Evolutionary conservation across 35 echinoderm and acorn worm species (phyloP).

Genomic region (Lytechinus pictus): DNA sequence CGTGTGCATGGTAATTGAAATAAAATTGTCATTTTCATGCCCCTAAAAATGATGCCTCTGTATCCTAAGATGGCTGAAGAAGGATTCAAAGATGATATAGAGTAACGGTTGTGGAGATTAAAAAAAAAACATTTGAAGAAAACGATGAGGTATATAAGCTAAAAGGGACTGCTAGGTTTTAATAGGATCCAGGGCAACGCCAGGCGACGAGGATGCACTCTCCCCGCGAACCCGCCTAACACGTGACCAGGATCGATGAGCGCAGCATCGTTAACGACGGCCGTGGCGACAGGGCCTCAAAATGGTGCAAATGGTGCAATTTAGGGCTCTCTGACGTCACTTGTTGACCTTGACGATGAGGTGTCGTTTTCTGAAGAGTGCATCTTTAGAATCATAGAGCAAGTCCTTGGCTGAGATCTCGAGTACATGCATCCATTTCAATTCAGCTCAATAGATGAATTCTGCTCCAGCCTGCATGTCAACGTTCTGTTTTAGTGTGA

Average conservation of each 20-base stretch:
- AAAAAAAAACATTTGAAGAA: too few species aligned
- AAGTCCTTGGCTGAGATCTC: not conserved
- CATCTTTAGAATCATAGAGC: not conserved
- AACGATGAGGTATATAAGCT: too few species aligned
- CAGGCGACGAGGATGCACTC: not conserved
- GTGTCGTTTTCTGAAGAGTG: conserved; percentile 10
- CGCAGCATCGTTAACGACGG: not conserved
- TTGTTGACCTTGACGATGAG: conserved; percentile 1
- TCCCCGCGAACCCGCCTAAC: not conserved
- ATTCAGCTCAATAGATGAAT: not conserved
- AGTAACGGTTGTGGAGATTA: not conserved
- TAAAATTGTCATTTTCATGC: too few species aligned
- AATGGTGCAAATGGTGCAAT: not conserved
- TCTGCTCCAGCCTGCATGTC: not conserved
- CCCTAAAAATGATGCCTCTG: not conserved
- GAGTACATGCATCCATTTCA: conserved; percentile 11
- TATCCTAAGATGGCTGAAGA: not conserved
- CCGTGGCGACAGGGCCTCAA: not conserved
- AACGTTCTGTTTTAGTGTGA: too few species aligned
- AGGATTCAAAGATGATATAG: not conserved
- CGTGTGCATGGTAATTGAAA: too few species aligned
- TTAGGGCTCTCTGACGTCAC: not conserved
- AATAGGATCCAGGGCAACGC: too few species aligned
- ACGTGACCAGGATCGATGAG: not conserved
- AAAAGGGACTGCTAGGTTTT: too few species aligned